Evolutionary conservation across 2,113 vertebrate genomes (phyloP), one percentile per base, ranked within the genome.

Genomic region (Gobiocypris rarus): DNA sequence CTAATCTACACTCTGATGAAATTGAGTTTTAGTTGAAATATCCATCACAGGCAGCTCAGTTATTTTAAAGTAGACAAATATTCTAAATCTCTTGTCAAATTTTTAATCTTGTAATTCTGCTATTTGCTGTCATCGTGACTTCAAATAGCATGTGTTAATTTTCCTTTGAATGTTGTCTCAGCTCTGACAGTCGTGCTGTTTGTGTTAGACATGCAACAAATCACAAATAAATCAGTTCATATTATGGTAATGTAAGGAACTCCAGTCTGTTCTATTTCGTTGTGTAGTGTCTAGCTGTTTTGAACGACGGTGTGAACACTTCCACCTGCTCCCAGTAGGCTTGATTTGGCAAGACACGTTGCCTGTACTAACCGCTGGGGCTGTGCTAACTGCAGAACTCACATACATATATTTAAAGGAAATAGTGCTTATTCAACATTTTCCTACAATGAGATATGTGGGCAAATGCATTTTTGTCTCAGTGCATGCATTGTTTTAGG

Each of bases 11-110:
- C 67, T 73, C 75, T 84, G 71, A 83, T 50, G 43, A 76, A 83
- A 81, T 85, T 8, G 67, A 24, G 74, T 75, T 63, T 38, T 80
- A 84, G 82, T 83, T 80, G 19, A 65, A 8, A 73, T 82, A n/a
- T 52, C 54, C 77, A 71, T 38, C 58, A 73, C 15, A 56, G 82
- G 26, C 70, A 52, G 87, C 75, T 84, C 8, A 56, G 31, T 52
- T 54, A 63, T 73, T 73, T 83, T 19, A 77, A 28, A 26, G 50
- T 43, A 28, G 19, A 31, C 70, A 77, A 77, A 77, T 59, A 77
- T 59, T 56, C 13, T 1, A 76, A 76, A 58, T 76, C 10, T 58
- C 52, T 24, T 58, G 10, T 71, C 2, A 9, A 13, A n/a, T 24
- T 41, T 61, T 19, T 4, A 14, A 43, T 48, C 17, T n/a, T 15